Evolutionary conservation across 2,113 vertebrate genomes (phyloP), one percentile per base, ranked within the genome.

Genomic region (Phyllostomus discolor): DNA sequence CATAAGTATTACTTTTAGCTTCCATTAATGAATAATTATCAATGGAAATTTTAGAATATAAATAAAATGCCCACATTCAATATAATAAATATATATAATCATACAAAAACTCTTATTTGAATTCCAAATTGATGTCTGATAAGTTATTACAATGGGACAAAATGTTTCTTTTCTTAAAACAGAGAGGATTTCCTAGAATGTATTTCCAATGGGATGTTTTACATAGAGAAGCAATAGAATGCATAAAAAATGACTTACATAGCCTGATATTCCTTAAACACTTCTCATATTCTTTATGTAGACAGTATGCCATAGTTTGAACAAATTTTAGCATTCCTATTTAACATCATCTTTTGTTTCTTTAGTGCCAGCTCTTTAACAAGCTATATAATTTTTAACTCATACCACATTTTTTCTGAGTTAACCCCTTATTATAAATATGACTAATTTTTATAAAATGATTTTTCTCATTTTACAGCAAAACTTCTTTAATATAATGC

Each of bases 81-180:
- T 50, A 41, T 50, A 41, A 48, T 48, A 79, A 79, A 57, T 38
- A 35, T n/a, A 41, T 72, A n/a, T 52, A 64, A 73, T 81, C 57
- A 88, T n/a, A 28, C 15, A 52, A 94, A 80, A 66, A 81, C 82
- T 67, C 69, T 85, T 85, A 85, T 26, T 88, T 31, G 50, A 85
- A 93, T 93, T 96, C 59, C 35, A 93, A 88, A 88, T 57, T 91
- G 52, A 72, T 82, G 57, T 86, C 73, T 88, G 72, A 85, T 96
- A 91, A 91, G 46, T 94, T 95, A 89, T 95, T 94, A 83, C 67
- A 89, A 78, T 78, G 52, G 76, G 95, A 95, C 52, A 91, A 46
- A 93, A 84, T 57, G 35, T 97, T 97, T 96, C 89, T 97, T 95
- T 96, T 95, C 94, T 96, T 96, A 95, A 97, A 95, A 70, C 85